Base-by-base conservation (phyloP, 2,888 invertebrate species). In the Reticulitermes lucifugus region DNA sequence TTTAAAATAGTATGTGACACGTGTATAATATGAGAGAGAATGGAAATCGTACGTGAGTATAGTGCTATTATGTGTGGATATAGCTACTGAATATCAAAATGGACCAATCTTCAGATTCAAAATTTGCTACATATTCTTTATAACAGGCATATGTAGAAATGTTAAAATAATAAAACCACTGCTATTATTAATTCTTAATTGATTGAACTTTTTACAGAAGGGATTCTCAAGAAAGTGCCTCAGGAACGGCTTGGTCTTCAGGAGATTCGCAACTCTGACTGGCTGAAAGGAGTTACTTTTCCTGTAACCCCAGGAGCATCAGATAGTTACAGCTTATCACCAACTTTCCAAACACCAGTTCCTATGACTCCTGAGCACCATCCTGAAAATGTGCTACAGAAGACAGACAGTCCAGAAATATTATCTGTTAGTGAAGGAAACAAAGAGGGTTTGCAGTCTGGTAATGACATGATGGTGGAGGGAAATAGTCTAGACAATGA, bases 251-350 rank as follows among this genome's bases (percentile, higher is more conserved):
- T 92, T 85, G 90, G 90, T 79, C 89, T 93, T 65, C 91, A 92
- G 81, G 91, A 92, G 86, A 92, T 93, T 85, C 89, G 92, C 29
- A 89, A 89, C 85, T 91, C 93, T 87, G 93, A 93, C 88, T 95
- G 94, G 93, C 90, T 94, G 86, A 89, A 91, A 71, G 91, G 91
- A 9, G 90, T 90, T 46, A 87, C 86, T 29, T 84, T 88, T 41
- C 88, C 88, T 25, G n/a, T 84, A 14, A 83, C 81, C 12, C 86
- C 87, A 2, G 86, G 85, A 1, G 82, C 83, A 4, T 73, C 80
- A 43, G 86, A 87, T n/a, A 84, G 84, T 65, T 86, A 86, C 79
- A 85, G 81, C 41, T 75, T 86, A n/a, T 43, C 59, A 12, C 85
- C 87, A 3, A 51, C 29, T 10, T 75, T 29, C 18, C 79, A 51